These are phyloP conservation scores for Urocyon cinereoargenteus DNA, from an alignment of 2,797 vertebrate species.

Conservation along the genomic window DNA sequence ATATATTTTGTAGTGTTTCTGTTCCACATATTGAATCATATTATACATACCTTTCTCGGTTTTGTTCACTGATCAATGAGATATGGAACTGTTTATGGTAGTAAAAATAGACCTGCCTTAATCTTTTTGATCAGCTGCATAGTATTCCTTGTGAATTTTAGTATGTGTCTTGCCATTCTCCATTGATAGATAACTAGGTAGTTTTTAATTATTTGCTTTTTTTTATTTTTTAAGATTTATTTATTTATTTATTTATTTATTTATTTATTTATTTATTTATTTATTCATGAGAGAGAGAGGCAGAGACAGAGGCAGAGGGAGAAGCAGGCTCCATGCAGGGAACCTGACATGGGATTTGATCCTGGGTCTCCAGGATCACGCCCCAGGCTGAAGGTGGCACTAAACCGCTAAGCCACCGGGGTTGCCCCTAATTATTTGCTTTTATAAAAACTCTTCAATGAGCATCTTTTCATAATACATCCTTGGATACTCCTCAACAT, in stretches of 20 bases:
- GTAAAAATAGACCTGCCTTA: background rate
- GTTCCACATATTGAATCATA: background rate
- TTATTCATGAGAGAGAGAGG: no score
- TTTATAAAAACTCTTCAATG: background rate
- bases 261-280: no score
- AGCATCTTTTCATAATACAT: background rate
- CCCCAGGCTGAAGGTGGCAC: no score
- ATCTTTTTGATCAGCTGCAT: background rate
- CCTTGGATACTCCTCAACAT: background rate
- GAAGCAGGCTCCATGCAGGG: no score
- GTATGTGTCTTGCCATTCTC: background rate
- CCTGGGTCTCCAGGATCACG: no score
- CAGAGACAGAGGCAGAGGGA: no score
- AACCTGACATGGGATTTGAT: no score
- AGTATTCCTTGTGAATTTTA: constrained; percentile 1
- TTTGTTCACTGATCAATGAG: background rate
- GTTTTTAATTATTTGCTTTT: background rate
- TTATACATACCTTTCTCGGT: background rate
- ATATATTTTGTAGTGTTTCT: background rate
- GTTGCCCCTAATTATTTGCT: background rate
- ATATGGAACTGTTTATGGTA: background rate
- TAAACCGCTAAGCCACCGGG: no score
- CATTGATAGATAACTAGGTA: background rate
- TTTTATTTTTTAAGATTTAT: no score
- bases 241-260: no score